Conservation (phyloP, 2,888 invertebrate genomes). For the Pollenia amentaria region DNA sequence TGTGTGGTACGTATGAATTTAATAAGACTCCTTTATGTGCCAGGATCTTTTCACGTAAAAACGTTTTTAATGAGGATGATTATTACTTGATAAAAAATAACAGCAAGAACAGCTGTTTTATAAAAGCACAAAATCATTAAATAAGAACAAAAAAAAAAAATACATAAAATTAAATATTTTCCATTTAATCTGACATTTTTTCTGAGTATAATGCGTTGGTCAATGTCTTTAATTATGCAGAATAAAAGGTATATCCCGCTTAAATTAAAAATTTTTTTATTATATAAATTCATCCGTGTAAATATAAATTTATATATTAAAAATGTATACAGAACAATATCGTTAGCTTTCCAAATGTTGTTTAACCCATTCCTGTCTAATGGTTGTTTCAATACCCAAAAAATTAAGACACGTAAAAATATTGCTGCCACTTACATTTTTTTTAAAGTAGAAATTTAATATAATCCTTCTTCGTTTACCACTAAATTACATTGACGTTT, state of each 20-base stretch:
- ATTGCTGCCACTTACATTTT: too few relatives aligned
- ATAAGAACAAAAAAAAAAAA: background rate
- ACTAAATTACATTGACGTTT: too few relatives aligned
- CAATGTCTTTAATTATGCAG: slow-evolving; percentile 11
- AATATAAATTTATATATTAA: too few relatives aligned
- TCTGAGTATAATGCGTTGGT: background rate
- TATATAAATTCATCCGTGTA: too few relatives aligned
- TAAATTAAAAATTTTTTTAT: too few relatives aligned
- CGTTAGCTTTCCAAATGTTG: too few relatives aligned
- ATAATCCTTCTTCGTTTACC: too few relatives aligned
- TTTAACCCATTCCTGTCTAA: too few relatives aligned
- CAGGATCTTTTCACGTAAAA: slow-evolving; percentile 24
- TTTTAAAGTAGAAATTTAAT: too few relatives aligned
- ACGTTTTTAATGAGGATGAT: slow-evolving; percentile 43
- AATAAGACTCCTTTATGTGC: slow-evolving; percentile 24
- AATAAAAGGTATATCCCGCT: background rate
- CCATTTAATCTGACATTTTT: background rate
- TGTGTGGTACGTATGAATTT: slow-evolving; percentile 3
- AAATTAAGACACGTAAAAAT: too few relatives aligned
- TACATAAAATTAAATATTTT: background rate
- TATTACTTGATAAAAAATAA: slow-evolving; percentile 18
- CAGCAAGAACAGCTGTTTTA: background rate
- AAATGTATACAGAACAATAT: too few relatives aligned
- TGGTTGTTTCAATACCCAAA: too few relatives aligned
- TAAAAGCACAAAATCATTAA: background rate